Evolutionary conservation across 2,888 invertebrate species (phyloP), one percentile per base, ranked within the genome.

Genomic region (Trichogramma dendrolimi): DNA sequence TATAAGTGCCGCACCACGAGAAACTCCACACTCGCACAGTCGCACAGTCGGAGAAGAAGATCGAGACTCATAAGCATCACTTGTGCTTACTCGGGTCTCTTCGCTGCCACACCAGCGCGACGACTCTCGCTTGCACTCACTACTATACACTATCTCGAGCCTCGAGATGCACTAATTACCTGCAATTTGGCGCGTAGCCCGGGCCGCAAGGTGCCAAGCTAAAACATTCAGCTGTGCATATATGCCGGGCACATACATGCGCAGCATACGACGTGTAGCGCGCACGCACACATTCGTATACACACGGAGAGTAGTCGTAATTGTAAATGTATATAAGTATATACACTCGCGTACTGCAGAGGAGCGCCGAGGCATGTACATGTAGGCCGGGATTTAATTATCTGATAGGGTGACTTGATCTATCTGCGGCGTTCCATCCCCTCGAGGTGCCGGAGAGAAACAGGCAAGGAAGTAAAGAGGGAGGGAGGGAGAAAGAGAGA

Each of bases 381-480:
- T 40, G 43, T 55, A 61, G 58, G 63, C 62, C 63, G 59, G 71
- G 71, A 74, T 74, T 75, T 73, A 74, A 75, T 74, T 74, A 74
- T 73, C 72, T 71, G 72, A 74, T 74, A 71, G 69, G 27, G 66
- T 67, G 57, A 63, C 57, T 69, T 70, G 72, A 74, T 72, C 68
- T 71, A 72, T 73, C 71, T 67, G 65, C 61, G 44, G 50, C 59
- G 55, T 58, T 48, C 27, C 27, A 27, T 27, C 39, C 64, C 62
- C 56, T 38, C 58, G 63, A 58, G 62, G 38, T 27, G 27, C 27
- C 27, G 27, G 27, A 27, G 27, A 27, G 27, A 27, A 27, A 27
- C 27, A 27, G 27, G 27, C 27, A 27, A 27, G 27, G 27, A 27
- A 27, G 27, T 27, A 27, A 27, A 27, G 27, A 27, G 14, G 2